phyloP scores from a whole-genome alignment of 1,140 invertebrate genomes.

The Panagrolaimus sp. region DNA sequence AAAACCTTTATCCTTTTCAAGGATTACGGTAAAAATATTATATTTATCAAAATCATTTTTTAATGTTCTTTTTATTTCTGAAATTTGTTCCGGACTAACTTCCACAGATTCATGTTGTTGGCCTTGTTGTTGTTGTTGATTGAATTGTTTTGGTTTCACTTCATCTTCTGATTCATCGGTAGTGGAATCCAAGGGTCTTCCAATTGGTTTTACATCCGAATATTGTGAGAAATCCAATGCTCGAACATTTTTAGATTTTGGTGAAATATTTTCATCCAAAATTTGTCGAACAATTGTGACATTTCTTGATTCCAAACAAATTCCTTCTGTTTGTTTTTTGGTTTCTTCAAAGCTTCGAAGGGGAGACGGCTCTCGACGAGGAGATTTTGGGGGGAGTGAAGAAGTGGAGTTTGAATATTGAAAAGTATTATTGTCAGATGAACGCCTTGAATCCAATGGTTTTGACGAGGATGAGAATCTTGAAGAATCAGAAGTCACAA shows the following conservation, averaged over 20 bases:
- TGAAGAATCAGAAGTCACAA: too few relatives aligned
- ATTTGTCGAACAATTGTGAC: constrained; percentile 10
- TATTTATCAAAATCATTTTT: constrained; percentile 22
- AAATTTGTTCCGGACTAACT: constrained; percentile 2
- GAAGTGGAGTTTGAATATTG: too few relatives aligned
- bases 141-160: background rate
- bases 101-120: background rate
- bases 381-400: too few relatives aligned
- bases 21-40: constrained; percentile 19
- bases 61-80: constrained; percentile 18
- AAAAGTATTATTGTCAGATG: too few relatives aligned
- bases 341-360: background rate
- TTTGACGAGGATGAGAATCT: too few relatives aligned
- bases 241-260: background rate
- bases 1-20: constrained; percentile 12
- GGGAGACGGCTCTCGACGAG: background rate
- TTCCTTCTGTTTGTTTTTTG: constrained; percentile 8
- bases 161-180: background rate
- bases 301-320: background rate
- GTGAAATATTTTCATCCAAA: background rate
- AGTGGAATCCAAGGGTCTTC: background rate
- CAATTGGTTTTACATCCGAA: constrained; percentile 12
- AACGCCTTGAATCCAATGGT: too few relatives aligned
- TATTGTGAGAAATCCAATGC: constrained; percentile 3
- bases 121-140: background rate